Percentiles rank a stretch among this genome's conserved stretches.
These are phyloP conservation scores for Bombus terrestris DNA, from an alignment of 1,140 invertebrate species.

Conservation along the genomic window DNA sequence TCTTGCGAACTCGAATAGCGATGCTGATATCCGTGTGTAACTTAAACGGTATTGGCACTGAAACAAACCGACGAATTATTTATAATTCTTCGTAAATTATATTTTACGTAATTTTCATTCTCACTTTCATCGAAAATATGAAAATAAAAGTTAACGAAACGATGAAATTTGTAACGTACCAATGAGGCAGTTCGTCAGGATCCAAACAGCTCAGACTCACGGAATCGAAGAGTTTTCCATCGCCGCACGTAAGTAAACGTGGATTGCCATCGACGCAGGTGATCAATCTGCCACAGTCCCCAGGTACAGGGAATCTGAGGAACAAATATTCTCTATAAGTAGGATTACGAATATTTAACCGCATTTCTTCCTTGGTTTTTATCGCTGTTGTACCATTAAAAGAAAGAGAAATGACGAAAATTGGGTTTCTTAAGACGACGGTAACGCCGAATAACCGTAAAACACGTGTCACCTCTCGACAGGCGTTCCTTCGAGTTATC, in stretches of 20 bases:
- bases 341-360: neutral
- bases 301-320: conserved; percentile 89
- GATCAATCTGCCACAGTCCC: conserved; percentile 92
- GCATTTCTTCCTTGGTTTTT: neutral
- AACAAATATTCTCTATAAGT: neutral
- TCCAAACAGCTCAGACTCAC: conserved; percentile 92
- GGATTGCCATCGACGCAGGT: conserved; percentile 94
- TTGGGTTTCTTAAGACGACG: neutral
- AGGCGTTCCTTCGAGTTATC: neutral
- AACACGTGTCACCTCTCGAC: conserved; percentile 12
- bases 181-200: conserved; percentile 88
- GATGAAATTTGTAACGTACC: conserved; percentile 69
- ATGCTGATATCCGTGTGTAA: neutral
- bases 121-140: too few relatives aligned
- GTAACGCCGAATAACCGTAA: conserved; percentile 20
- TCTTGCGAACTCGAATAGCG: neutral
- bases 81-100: too few relatives aligned
- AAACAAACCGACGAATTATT: neutral
- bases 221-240: conserved; percentile 93
- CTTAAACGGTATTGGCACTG: conserved; percentile 45
- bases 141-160: neutral
- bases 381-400: neutral
- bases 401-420: neutral
- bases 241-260: conserved; percentile 92
- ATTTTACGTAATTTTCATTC: neutral